phyloP scores from a whole-genome alignment of 2,797 vertebrate genomes.

The Mus spretus region DNA sequence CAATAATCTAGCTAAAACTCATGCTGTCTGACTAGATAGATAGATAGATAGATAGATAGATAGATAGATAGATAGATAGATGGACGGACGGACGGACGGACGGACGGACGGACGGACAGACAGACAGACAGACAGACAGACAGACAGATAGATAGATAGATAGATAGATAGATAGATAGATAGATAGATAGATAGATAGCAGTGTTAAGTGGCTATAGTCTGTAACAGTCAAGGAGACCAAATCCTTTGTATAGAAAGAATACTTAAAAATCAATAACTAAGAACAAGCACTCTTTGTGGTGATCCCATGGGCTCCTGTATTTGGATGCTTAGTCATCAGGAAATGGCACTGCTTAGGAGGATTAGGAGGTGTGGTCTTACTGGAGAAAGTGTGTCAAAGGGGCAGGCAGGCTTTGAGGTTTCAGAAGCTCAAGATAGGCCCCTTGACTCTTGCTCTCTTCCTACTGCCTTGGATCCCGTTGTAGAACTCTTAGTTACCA shows the following conservation, averaged over 20 bases:
- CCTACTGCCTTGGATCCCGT: background rate
- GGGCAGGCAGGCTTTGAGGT: too few relatives aligned
- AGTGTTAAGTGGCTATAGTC: background rate
- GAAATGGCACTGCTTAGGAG: background rate
- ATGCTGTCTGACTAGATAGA: background rate
- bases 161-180: too few relatives aligned
- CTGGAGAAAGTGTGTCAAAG: background rate
- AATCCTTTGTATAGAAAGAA: background rate
- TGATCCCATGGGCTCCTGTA: too few relatives aligned
- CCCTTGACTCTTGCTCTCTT: background rate
- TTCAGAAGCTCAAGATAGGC: background rate
- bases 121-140: too few relatives aligned
- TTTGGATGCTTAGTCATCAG: background rate
- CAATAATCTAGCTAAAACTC: background rate
- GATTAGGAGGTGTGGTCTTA: background rate
- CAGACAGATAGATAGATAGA: too few relatives aligned
- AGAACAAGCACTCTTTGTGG: background rate
- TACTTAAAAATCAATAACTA: conserved; percentile 10
- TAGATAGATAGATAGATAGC: too few relatives aligned
- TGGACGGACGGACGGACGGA: too few relatives aligned
- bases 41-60: too few relatives aligned
- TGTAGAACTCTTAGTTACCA: background rate
- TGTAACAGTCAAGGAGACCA: background rate
- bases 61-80: too few relatives aligned
- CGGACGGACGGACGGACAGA: too few relatives aligned